Evolutionary conservation across 2,888 invertebrate species (phyloP).

Genomic region (Eupelmus urozonus): DNA sequence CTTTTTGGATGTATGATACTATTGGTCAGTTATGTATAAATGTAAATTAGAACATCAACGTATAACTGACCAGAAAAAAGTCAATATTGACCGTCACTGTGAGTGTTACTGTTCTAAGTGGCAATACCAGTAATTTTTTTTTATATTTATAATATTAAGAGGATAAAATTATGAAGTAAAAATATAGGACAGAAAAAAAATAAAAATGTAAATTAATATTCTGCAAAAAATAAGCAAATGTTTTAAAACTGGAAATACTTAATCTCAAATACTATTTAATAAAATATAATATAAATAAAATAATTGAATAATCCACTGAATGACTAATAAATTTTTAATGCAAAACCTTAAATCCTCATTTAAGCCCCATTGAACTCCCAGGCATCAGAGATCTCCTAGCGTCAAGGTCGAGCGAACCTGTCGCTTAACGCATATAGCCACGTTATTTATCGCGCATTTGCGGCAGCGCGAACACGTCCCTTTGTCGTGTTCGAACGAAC

Average conservation of each 20-base stretch:
- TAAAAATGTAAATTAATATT: no score
- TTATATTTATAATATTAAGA: no score
- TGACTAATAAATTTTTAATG: conserved; percentile 6
- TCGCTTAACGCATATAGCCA: conserved; percentile 32
- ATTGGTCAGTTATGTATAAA: conserved; percentile 62
- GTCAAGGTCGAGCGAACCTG: conserved; percentile 3
- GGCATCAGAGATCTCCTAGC: conserved; percentile 6
- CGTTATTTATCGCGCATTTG: conserved; percentile 73
- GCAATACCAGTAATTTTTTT: no score
- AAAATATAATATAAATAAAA: no score
- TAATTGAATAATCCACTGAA: neutral
- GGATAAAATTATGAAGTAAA: no score
- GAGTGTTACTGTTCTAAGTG: no score
- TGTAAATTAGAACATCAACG: conserved; percentile 30
- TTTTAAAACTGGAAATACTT: no score
- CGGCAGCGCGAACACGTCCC: conserved; percentile 73
- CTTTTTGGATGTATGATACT: no score
- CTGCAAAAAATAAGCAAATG: no score
- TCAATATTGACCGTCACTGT: conserved; percentile 46
- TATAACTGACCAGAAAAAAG: conserved; percentile 19
- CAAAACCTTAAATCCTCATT: conserved; percentile 26
- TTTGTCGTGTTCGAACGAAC: conserved; percentile 73
- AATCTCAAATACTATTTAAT: no score
- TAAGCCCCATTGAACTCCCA: conserved; percentile 29
- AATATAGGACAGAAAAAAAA: no score